phyloP scores from a whole-genome alignment of 2,113 vertebrate species.

The Limnothrissa miodon region DNA sequence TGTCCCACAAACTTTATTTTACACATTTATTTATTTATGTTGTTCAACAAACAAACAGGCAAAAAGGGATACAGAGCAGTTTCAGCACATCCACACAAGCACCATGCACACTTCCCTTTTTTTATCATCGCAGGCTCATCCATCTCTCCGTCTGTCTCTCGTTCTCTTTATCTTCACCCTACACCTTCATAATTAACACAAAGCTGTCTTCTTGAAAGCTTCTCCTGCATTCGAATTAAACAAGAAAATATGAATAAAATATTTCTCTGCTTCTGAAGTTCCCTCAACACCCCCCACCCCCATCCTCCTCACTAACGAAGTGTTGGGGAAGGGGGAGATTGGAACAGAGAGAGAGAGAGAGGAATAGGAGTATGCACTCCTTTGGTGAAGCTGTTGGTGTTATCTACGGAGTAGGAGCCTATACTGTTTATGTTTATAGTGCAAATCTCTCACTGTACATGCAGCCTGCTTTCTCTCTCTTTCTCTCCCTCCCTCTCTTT shows the following conservation, averaged over 20 bases:
- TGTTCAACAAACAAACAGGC: neutral
- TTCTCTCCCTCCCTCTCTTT: conserved; percentile 24
- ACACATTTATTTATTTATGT: neutral
- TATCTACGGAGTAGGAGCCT: conserved; percentile 38
- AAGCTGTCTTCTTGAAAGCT: conserved; percentile 29
- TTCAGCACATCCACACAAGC: neutral
- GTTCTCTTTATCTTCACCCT: conserved; percentile 11
- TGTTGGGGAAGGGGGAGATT: neutral
- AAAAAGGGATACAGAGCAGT: neutral
- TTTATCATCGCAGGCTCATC: conserved; percentile 10
- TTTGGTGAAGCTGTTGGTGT: conserved; percentile 6
- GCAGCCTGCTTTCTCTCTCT: neutral
- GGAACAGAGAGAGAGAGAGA: conserved; percentile 22
- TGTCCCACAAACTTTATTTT: neutral
- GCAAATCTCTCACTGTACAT: conserved; percentile 44
- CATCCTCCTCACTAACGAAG: conserved; percentile 43
- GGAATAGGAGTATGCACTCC: neutral
- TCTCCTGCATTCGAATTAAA: conserved; percentile 36
- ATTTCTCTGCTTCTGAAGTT: conserved; percentile 45
- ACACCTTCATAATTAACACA: conserved; percentile 45
- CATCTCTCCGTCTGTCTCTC: conserved; percentile 19
- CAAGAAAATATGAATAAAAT: conserved; percentile 45
- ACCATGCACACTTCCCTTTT: neutral
- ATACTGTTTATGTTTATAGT: conserved; percentile 49
- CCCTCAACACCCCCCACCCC: conserved; percentile 22